Percentiles rank a stretch among this genome's conserved stretches.
Evolutionary conservation across 2,113 vertebrate genomes (phyloP).

Genomic region (Myiozetetes cayanensis): DNA sequence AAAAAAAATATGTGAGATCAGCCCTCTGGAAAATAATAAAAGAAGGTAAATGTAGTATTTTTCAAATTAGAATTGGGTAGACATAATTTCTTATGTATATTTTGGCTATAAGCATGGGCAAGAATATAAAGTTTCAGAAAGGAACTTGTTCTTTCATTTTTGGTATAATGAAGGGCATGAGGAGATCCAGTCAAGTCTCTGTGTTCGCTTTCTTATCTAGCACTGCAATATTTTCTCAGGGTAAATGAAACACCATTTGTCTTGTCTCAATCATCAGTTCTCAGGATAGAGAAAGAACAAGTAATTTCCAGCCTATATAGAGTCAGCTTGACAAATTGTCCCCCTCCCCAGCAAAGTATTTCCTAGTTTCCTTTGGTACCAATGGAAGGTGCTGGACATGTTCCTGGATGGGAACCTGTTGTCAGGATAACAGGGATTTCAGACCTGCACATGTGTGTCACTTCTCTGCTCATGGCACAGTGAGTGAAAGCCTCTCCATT

Average conservation of each 20-base stretch:
- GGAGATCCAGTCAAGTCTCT: background rate
- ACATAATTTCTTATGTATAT: background rate
- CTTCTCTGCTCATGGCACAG: background rate
- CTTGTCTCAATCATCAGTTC: background rate
- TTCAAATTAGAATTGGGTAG: background rate
- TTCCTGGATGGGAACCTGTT: background rate
- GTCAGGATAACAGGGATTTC: background rate
- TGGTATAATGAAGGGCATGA: background rate
- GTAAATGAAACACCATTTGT: background rate
- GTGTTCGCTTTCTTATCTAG: background rate
- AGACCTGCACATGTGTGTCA: background rate
- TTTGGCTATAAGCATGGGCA: background rate
- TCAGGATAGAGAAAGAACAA: background rate
- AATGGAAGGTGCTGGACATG: background rate
- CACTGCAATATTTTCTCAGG: background rate
- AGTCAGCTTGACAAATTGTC: background rate
- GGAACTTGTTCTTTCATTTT: conserved; percentile 20
- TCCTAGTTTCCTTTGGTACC: background rate
- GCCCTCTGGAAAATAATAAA: background rate
- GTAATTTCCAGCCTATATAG: background rate
- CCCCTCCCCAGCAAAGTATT: background rate
- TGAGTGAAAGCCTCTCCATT: background rate
- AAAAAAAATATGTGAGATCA: background rate
- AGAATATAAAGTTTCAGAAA: background rate
- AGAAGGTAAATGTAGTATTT: background rate